phyloP scores from a whole-genome alignment of 2,888 invertebrate species.

The Eutolmus rufibarbis region DNA sequence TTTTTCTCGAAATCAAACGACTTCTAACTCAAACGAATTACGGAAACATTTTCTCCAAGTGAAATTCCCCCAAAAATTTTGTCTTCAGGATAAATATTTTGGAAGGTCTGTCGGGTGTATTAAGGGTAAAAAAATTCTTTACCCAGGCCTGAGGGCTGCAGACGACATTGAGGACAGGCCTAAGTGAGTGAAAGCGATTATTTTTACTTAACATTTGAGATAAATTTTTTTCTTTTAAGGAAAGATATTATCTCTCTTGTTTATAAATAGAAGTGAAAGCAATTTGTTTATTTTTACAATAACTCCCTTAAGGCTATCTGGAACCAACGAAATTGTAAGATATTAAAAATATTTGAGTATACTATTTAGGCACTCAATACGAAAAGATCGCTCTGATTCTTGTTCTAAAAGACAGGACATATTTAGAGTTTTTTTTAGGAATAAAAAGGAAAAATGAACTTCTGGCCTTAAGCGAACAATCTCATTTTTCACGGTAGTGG shows the following conservation, averaged over 20 bases:
- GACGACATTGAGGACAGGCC: neutral
- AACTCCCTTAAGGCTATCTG: neutral
- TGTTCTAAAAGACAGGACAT: neutral
- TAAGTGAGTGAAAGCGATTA: neutral
- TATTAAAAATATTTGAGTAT: neutral
- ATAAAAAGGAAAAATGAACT: neutral
- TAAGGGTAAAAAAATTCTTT: neutral
- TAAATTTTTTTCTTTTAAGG: neutral
- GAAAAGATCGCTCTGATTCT: neutral
- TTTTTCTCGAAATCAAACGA: neutral
- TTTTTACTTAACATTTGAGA: neutral
- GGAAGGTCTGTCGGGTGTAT: neutral
- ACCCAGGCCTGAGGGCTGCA: neutral
- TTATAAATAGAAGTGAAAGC: neutral
- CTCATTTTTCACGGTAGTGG: neutral
- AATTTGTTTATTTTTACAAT: neutral
- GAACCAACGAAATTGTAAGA: neutral
- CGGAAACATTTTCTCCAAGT: neutral
- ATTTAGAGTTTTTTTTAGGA: neutral
- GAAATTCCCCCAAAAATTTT: neutral
- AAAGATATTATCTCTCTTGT: neutral
- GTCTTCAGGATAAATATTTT: neutral
- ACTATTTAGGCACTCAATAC: neutral
- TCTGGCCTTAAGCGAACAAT: neutral
- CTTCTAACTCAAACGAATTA: neutral